A percentile compares a stretch with the other conserved stretches of the same genome.
These are phyloP conservation scores for Diprion similis DNA, from an alignment of 1,140 invertebrate genomes.

Conservation along the genomic window DNA sequence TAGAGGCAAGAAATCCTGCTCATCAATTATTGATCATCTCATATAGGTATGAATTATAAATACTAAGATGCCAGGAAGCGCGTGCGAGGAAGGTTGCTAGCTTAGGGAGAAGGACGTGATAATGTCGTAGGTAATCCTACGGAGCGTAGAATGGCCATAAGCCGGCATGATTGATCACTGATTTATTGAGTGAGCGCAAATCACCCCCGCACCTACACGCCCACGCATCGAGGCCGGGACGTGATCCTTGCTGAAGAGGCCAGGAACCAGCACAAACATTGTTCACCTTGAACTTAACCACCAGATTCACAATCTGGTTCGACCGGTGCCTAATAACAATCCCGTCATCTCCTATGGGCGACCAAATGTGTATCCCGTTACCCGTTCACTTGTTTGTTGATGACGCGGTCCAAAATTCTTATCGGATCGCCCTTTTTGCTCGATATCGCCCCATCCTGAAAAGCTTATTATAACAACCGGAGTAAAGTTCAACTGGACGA, in stretches of 20 bases:
- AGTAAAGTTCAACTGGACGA: not conserved
- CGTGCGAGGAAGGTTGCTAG: not conserved
- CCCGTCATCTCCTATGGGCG: not conserved
- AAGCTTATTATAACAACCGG: not conserved
- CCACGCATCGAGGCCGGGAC: not conserved
- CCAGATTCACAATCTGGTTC: not conserved
- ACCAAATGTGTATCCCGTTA: not conserved
- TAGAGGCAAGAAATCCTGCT: not conserved
- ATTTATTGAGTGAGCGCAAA: constrained; percentile 3
- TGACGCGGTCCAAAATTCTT: not conserved
- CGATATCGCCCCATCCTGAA: not conserved
- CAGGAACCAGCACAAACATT: not conserved
- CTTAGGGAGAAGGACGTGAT: not conserved
- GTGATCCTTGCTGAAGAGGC: not conserved
- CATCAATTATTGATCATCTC: not conserved
- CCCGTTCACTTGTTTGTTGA: not conserved
- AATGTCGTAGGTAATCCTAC: not conserved
- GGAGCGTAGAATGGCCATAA: not conserved
- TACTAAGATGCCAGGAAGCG: not conserved
- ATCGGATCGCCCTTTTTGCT: constrained; percentile 1
- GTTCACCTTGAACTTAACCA: not conserved
- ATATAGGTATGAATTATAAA: not conserved
- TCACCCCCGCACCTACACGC: not conserved
- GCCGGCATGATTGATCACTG: constrained; percentile 4
- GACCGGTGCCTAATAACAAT: not conserved